These are phyloP conservation scores for Coregonus clupeaformis DNA, from an alignment of 2,113 vertebrate species.

Conservation along the genomic window DNA sequence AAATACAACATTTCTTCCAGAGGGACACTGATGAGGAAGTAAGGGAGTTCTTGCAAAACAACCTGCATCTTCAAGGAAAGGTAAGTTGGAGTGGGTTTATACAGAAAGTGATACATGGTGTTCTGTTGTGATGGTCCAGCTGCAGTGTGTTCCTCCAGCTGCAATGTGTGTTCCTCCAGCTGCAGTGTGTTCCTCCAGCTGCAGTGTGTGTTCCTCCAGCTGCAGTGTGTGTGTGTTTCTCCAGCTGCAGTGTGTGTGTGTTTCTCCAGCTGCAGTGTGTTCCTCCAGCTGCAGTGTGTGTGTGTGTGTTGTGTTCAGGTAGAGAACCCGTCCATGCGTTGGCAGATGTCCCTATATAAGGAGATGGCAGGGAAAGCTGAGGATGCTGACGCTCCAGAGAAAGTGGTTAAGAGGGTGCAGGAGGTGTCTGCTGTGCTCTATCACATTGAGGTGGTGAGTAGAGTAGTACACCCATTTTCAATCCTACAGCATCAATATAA, in stretches of 20 bases:
- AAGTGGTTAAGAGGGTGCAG: constrained; percentile 89
- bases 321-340: constrained; percentile 88
- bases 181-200: neutral
- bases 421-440: constrained; percentile 90
- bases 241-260: too few relatives aligned
- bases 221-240: neutral
- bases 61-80: constrained; percentile 93
- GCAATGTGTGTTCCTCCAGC: too few relatives aligned
- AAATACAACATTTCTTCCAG: constrained; percentile 62
- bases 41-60: constrained; percentile 87
- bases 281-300: neutral
- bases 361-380: constrained; percentile 88
- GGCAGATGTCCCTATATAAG: constrained; percentile 92
- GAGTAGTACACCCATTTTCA: neutral
- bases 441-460: constrained; percentile 84
- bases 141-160: neutral
- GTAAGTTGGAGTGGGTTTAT: constrained; percentile 58
- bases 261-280: neutral
- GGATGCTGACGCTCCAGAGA: constrained; percentile 82
- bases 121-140: neutral
- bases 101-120: neutral
- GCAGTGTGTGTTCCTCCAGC: neutral
- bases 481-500: neutral
- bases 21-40: constrained; percentile 97
- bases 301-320: constrained; percentile 69